Conservation (phyloP, 2,888 invertebrate species). For the Orthonychiurus folsomi region DNA sequence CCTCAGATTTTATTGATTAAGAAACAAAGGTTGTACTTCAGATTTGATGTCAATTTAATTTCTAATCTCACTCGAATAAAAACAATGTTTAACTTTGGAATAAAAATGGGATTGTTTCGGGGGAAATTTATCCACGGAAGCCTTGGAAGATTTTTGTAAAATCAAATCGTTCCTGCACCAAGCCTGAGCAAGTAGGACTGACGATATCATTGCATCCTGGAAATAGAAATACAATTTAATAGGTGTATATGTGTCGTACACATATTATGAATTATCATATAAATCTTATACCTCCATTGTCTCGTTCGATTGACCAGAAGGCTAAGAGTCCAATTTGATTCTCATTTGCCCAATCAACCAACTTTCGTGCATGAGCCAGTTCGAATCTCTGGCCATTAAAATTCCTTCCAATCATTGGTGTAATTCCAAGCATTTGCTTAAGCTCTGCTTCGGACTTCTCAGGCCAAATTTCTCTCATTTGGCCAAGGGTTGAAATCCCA, state of each 20-base stretch:
- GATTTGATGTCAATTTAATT: too few species aligned
- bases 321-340: constrained; percentile 30
- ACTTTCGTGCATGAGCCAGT: constrained; percentile 20
- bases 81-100: too few species aligned
- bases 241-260: too few species aligned
- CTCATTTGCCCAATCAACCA: constrained; percentile 31
- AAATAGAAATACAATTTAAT: constrained; percentile 21
- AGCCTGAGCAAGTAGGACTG: constrained; percentile 33
- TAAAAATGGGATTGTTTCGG: too few species aligned
- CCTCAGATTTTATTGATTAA: too few species aligned
- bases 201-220: constrained; percentile 27
- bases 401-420: constrained; percentile 35
- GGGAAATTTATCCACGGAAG: constrained; percentile 29
- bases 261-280: too few species aligned
- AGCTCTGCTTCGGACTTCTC: constrained; percentile 30
- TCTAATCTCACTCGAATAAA: too few species aligned
- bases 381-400: constrained; percentile 27
- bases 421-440: constrained; percentile 31
- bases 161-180: constrained; percentile 27
- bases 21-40: too few species aligned
- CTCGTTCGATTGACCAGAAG: constrained; percentile 30
- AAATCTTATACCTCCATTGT: constrained; percentile 24
- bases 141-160: constrained; percentile 37
- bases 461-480: constrained; percentile 38
- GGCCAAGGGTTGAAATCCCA: constrained; percentile 23